phyloP scores from a whole-genome alignment of 2,113 vertebrate genomes.

The Gobius niger region DNA sequence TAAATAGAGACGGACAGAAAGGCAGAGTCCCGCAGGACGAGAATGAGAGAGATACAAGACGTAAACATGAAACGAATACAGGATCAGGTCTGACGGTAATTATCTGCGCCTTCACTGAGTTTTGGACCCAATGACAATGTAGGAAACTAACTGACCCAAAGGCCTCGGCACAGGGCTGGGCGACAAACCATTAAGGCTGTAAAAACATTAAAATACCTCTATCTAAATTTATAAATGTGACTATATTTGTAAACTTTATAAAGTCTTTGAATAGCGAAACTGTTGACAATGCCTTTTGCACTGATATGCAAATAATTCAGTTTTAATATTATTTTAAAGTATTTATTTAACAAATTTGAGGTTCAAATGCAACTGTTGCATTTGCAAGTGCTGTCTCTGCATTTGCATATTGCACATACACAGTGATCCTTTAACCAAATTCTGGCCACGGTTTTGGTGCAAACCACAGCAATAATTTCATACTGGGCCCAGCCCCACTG shows the following conservation, averaged over 20 bases:
- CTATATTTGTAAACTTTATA: background rate
- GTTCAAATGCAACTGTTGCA: constrained; percentile 4
- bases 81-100: constrained; percentile 59
- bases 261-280: background rate
- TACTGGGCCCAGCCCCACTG: background rate
- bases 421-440: constrained; percentile 2
- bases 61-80: constrained; percentile 70
- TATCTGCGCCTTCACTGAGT: constrained; percentile 60
- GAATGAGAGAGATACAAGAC: constrained; percentile 62
- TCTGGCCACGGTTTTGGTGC: background rate
- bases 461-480: background rate
- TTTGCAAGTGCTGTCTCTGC: constrained; percentile 3
- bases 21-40: constrained; percentile 50
- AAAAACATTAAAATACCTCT: background rate
- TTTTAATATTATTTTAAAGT: background rate
- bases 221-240: background rate
- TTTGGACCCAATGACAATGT: constrained; percentile 49
- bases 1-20: constrained; percentile 72
- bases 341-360: background rate
- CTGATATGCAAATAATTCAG: background rate
- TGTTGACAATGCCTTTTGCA: background rate
- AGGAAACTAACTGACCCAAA: constrained; percentile 50
- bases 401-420: constrained; percentile 9
- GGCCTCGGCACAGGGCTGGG: constrained; percentile 2
- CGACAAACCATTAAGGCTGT: background rate